Evolutionary conservation across 2,113 vertebrate species (phyloP), one percentile per base, ranked within the genome.

Genomic region (Serinus canaria): DNA sequence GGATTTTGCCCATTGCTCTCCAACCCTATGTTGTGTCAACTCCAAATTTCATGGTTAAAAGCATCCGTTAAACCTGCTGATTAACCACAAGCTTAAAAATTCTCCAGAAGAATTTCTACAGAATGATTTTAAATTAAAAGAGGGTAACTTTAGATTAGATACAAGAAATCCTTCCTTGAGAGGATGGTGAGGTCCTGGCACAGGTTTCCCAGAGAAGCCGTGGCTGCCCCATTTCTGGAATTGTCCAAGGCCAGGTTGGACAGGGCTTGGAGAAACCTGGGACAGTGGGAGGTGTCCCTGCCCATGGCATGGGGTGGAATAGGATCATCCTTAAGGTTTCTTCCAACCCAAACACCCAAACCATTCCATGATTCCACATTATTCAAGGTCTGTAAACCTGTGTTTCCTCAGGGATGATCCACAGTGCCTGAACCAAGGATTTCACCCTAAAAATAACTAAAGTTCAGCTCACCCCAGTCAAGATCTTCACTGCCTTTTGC

Each of bases 271-370:
- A 72, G 28, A 1, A 83, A 12, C 13, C 8, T 83, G 41, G 8
- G 18, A 13, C 17, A 11, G 2, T 31, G 17, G 16, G 2, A 82
- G 0, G 0, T 33, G 19, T 21, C 53, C 53, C 31, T 33, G 19
- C 21, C 18, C 14, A 20, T 19, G 31, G 2, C 37, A 58, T 2
- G 1, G 0, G 1, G 2, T 60, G 41, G n/a, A 66, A 31, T 5
- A 3, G 2, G 4, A 10, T 11, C 3, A 37, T 27, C 20, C 28
- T 66, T 24, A 52, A 58, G 8, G 9, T 69, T 13, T 17, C 16
- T 78, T 86, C 55, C 49, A 81, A 53, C 15, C 1, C 10, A 70
- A 79, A 60, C 6, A 53, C 15, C 1, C 10, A 70, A 79, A 60
- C 6, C 3, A 10, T n/a, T 59, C 6, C 28, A 35, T 27, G 18